These are phyloP conservation scores for Drosophila malerkotliana DNA, from an alignment of 1,140 invertebrate species.

Conservation along the genomic window DNA sequence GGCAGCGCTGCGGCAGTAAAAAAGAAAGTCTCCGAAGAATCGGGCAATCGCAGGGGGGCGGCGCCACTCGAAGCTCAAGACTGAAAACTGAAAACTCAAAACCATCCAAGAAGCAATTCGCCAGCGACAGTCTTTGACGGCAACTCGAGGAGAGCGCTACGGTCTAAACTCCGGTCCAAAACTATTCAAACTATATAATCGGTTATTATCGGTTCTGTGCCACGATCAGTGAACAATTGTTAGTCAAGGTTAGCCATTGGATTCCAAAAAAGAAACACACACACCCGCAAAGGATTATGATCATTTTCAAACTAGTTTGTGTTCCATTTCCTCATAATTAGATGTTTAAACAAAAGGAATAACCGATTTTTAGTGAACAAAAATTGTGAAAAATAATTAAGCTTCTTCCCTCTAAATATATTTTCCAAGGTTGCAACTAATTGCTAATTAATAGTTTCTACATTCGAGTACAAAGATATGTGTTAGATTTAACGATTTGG, in stretches of 20 bases:
- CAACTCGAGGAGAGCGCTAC: slow-evolving; percentile 71
- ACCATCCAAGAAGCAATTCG: slow-evolving; percentile 72
- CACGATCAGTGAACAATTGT: slow-evolving; percentile 25
- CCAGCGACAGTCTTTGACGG: slow-evolving; percentile 76
- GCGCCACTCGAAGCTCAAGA: slow-evolving; percentile 15
- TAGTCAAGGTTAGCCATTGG: slow-evolving; percentile 55
- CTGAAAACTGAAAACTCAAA: slow-evolving; percentile 54
- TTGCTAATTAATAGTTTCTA: slow-evolving; percentile 10
- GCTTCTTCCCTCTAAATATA: background rate
- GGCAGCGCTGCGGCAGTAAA: slow-evolving; percentile 29
- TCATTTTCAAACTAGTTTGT: background rate
- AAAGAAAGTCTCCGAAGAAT: slow-evolving; percentile 70
- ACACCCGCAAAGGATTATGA: slow-evolving; percentile 14
- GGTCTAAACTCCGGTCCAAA: slow-evolving; percentile 30
- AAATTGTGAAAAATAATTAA: background rate
- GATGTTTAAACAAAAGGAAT: background rate
- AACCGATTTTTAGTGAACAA: background rate
- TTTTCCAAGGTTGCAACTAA: background rate
- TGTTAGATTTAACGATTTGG: slow-evolving; percentile 13
- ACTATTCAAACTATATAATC: slow-evolving; percentile 30
- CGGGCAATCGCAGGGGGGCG: slow-evolving; percentile 37
- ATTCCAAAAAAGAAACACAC: slow-evolving; percentile 2
- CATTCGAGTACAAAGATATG: slow-evolving; percentile 1
- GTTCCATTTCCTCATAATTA: background rate
- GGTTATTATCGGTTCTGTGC: slow-evolving; percentile 48